These are phyloP conservation scores for Drosophila funebris DNA, from an alignment of 1,140 invertebrate species.

Conservation along the genomic window DNA sequence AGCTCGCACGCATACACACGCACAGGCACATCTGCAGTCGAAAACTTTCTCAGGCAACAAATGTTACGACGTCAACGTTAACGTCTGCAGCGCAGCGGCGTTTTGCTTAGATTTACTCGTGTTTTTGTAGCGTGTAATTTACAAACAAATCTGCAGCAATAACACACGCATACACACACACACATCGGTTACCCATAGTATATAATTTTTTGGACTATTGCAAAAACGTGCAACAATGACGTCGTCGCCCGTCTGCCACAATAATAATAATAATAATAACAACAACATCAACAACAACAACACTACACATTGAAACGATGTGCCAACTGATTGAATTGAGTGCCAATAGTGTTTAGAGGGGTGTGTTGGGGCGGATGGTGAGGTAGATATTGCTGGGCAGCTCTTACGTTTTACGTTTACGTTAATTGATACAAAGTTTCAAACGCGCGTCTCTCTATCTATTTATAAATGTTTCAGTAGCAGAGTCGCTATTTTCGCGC, in stretches of 20 bases:
- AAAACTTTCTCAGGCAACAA: constrained; percentile 14
- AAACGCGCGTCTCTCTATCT: constrained; percentile 62
- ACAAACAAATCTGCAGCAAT: constrained; percentile 52
- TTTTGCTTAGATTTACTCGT: constrained; percentile 32
- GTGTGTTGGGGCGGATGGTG: neutral
- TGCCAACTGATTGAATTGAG: constrained; percentile 67
- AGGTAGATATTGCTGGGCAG: constrained; percentile 6
- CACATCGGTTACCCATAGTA: constrained; percentile 2
- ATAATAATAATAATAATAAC: constrained; percentile 38
- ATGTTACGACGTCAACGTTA: constrained; percentile 13
- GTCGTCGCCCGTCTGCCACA: constrained; percentile 53
- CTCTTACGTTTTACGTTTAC: constrained; percentile 55
- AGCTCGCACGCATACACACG: constrained; percentile 6
- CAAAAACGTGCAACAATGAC: constrained; percentile 80
- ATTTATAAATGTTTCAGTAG: constrained; percentile 63
- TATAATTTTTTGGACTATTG: constrained; percentile 64
- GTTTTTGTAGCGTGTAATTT: constrained; percentile 50
- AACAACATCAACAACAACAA: constrained; percentile 23
- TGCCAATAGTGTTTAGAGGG: constrained; percentile 16
- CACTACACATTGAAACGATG: constrained; percentile 41
- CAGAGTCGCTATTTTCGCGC: constrained; percentile 68
- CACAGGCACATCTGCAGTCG: constrained; percentile 24
- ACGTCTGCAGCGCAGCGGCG: constrained; percentile 9
- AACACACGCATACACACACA: constrained; percentile 22
- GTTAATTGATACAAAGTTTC: constrained; percentile 76